phyloP scores from a whole-genome alignment of 2,888 invertebrate species.

The Mylabris sibirica region DNA sequence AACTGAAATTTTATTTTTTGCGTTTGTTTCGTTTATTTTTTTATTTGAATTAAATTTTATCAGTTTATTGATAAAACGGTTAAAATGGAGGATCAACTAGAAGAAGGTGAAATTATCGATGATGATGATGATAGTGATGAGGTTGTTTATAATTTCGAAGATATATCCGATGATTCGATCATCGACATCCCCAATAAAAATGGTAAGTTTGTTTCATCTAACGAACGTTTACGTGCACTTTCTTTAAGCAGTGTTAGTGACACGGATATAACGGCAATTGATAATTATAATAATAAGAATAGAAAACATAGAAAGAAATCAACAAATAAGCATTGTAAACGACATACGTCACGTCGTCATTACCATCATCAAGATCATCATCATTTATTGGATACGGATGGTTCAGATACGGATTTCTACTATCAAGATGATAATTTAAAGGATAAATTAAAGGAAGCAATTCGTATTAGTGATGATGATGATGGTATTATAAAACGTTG shows the following conservation, averaged over 20 bases:
- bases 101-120: constrained; percentile 61
- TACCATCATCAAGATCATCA: neutral
- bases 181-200: constrained; percentile 44
- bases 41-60: neutral
- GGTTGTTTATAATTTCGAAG: constrained; percentile 58
- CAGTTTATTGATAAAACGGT: neutral
- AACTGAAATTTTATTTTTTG: neutral
- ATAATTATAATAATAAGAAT: constrained; percentile 22
- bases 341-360: constrained; percentile 1
- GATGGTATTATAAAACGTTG: constrained; percentile 40
- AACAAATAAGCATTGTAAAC: neutral
- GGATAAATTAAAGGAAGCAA: constrained; percentile 64
- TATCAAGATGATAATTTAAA: constrained; percentile 39
- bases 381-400: constrained; percentile 20
- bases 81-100: constrained; percentile 35
- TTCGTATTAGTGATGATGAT: constrained; percentile 55
- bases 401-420: constrained; percentile 50
- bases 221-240: constrained; percentile 58
- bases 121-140: constrained; percentile 61
- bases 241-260: constrained; percentile 60
- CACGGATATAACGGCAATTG: constrained; percentile 34
- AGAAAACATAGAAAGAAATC: constrained; percentile 17
- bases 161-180: constrained; percentile 59
- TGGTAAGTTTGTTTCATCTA: constrained; percentile 59
- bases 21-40: neutral